Conservation (phyloP, 2,797 vertebrate species). For the Girardinus metallicus region DNA sequence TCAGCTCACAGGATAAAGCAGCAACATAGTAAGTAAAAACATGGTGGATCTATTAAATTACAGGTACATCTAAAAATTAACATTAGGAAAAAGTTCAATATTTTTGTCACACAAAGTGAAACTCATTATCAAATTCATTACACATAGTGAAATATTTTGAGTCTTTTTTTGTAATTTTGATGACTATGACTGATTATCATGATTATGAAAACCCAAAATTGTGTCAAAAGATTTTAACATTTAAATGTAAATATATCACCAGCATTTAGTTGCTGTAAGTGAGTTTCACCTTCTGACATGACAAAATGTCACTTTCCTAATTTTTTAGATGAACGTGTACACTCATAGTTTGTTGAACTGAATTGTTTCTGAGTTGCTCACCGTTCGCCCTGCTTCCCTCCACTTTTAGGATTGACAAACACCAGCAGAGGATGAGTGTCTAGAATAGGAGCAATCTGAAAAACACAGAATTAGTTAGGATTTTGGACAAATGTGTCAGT, state of each 20-base stretch:
- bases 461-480: background rate
- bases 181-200: background rate
- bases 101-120: background rate
- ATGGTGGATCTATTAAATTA: background rate
- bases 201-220: background rate
- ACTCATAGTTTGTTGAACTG: background rate
- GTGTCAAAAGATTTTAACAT: background rate
- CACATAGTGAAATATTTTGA: background rate
- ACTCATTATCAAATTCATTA: background rate
- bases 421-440: slow-evolving; percentile 90
- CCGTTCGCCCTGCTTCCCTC: slow-evolving; percentile 93
- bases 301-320: background rate
- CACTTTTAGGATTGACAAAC: slow-evolving; percentile 95
- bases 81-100: background rate
- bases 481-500: background rate
- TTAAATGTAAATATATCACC: background rate
- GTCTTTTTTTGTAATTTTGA: background rate
- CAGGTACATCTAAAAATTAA: background rate
- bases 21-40: background rate
- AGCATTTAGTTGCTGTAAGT: too few species aligned
- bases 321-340: background rate
- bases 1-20: background rate
- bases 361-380: slow-evolving; percentile 53
- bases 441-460: slow-evolving; percentile 83
- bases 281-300: background rate